Evolutionary conservation across 2,113 vertebrate genomes (phyloP), one percentile per base, ranked within the genome.

Genomic region (Nasalis larvatus): DNA sequence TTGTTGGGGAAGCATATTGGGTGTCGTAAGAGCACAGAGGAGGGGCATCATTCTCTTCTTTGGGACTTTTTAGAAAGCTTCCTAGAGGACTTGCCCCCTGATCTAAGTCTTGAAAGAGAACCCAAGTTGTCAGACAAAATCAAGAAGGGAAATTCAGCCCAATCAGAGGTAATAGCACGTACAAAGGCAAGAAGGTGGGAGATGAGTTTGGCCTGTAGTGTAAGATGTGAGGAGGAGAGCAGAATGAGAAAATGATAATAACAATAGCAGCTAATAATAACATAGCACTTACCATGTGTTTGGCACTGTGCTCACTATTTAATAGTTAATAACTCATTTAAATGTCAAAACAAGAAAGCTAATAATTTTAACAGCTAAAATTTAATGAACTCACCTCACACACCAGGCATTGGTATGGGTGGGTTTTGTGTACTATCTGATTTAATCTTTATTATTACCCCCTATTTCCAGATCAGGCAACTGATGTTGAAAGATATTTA

Each of bases 101-200:
- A 87, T 37, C 16, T 89, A n/a, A 82, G 35, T 89, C 86, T 96
- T 89, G 40, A 89, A 82, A 95, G 54, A 76, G 27, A 95, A 93
- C 21, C 18, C 20, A 49, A 60, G 6, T 74, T 93, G 40, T 63
- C 78, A 95, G 66, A 94, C 63, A 77, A 87, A 93, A 89, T 13
- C 16, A 89, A 83, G 30, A 95, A 82, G 32, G 6, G 37, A 25
- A 71, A 8, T 86, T 96, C 63, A 77, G 30, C 25, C 32, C 30
- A 74, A n/a, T 37, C 23, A 30, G 58, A 89, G 58, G 73, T 17
- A 89, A 40, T 49, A 45, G n/a, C 54, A 49, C 23, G 7, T 73
- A 6, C 54, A 66, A 90, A 94, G 52, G 47, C 63, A 80, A 78
- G 37, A 27, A 84, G 35, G 14, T 76, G 35, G 42, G 30, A 82